A percentile compares a stretch with the other conserved stretches of the same genome.
phyloP scores from a whole-genome alignment of 2,113 vertebrate species.

The Salminus brasiliensis region DNA sequence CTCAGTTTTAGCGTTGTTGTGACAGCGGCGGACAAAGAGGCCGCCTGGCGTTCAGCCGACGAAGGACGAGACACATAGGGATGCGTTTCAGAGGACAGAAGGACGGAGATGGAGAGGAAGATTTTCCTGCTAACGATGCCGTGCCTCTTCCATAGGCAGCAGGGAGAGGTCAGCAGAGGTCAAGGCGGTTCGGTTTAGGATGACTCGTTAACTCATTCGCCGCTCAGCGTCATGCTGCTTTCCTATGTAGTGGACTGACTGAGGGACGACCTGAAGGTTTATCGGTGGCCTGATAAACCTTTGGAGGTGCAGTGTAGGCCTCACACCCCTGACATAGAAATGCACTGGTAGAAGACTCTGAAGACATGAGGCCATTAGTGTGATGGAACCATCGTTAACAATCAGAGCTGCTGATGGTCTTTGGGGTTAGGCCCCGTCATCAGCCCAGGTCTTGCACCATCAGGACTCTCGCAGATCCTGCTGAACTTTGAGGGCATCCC shows the following conservation, averaged over 20 bases:
- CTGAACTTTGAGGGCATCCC: too few species aligned
- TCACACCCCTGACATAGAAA: too few species aligned
- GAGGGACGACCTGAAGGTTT: too few species aligned
- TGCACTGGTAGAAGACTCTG: too few species aligned
- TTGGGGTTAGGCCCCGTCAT: too few species aligned
- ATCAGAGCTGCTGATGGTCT: too few species aligned
- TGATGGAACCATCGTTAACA: too few species aligned
- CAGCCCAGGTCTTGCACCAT: too few species aligned
- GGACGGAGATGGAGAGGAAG: slow-evolving; percentile 20
- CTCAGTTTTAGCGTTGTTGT: slow-evolving; percentile 49
- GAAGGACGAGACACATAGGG: slow-evolving; percentile 30
- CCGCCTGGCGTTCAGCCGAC: slow-evolving; percentile 29
- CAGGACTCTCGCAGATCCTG: too few species aligned
- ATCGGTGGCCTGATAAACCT: too few species aligned
- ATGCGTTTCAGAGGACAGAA: slow-evolving; percentile 41
- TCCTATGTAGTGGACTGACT: neutral
- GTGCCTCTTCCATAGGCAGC: neutral
- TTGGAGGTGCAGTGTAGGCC: too few species aligned
- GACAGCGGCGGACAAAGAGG: slow-evolving; percentile 50
- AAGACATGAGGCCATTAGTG: too few species aligned
- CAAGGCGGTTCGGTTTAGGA: neutral
- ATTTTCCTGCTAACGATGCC: slow-evolving; percentile 13
- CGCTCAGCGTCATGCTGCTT: neutral
- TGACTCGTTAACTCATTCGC: neutral
- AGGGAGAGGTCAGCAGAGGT: neutral